Evolutionary conservation across 2,888 invertebrate species (phyloP).

Genomic region (Parasteatoda lunata): DNA sequence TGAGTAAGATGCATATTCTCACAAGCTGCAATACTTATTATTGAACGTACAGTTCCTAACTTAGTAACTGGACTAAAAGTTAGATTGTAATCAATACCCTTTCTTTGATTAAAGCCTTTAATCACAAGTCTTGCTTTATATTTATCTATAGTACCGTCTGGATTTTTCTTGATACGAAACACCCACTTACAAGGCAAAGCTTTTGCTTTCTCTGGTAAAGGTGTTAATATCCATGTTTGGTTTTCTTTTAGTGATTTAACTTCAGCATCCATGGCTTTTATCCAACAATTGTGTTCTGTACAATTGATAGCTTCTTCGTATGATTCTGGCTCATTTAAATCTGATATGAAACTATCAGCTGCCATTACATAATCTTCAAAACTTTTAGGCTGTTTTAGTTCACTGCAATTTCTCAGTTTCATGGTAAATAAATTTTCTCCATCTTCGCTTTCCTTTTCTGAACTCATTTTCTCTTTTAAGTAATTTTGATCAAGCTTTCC

Average conservation of each 20-base stretch:
- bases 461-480: too few relatives aligned
- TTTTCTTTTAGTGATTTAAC: conserved; percentile 14
- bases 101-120: conserved; percentile 36
- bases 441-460: too few relatives aligned
- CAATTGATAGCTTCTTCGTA: conserved; percentile 28
- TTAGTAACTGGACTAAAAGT: conserved; percentile 30
- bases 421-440: too few relatives aligned
- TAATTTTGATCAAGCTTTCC: too few relatives aligned
- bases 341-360: conserved; percentile 18
- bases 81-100: conserved; percentile 12
- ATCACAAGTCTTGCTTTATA: too few relatives aligned
- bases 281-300: too few relatives aligned
- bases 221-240: conserved; percentile 19
- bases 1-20: conserved; percentile 18
- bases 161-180: conserved; percentile 6
- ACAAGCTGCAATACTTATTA: conserved; percentile 14
- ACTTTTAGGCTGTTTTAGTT: too few relatives aligned
- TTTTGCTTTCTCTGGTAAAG: conserved; percentile 13
- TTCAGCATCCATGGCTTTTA: conserved; percentile 22
- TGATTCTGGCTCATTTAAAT: conserved; percentile 5
- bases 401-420: too few relatives aligned
- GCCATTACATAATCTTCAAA: conserved; percentile 11
- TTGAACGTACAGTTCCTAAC: conserved; percentile 15
- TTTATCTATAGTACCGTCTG: neutral
- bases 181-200: conserved; percentile 14